Evolutionary conservation across 2,797 vertebrate species (phyloP).

Genomic region (Vireo griseus): DNA sequence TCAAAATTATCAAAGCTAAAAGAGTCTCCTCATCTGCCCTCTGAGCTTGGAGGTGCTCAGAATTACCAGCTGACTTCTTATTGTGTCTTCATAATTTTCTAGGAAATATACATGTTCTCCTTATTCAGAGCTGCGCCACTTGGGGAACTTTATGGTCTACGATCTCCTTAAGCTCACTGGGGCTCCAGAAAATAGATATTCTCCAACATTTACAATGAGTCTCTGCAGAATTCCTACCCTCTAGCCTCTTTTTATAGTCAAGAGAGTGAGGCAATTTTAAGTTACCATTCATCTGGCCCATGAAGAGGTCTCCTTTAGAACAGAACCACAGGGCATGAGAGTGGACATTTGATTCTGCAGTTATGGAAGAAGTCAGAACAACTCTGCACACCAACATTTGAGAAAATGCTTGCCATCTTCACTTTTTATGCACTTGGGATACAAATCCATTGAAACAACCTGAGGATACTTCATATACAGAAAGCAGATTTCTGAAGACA

Average conservation of each 20-base stretch:
- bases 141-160: background rate
- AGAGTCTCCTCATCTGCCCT: background rate
- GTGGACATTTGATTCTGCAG: background rate
- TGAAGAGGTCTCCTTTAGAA: background rate
- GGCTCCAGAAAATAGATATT: background rate
- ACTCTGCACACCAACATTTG: background rate
- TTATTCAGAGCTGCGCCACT: background rate
- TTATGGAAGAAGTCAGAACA: background rate
- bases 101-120: background rate
- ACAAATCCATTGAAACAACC: background rate
- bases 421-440: background rate
- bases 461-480: background rate
- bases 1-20: background rate
- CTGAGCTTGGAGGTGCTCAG: background rate
- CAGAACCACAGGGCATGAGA: background rate
- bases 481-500: background rate
- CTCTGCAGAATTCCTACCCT: background rate
- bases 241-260: background rate
- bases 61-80: background rate
- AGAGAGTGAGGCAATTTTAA: background rate
- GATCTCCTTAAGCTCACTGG: background rate
- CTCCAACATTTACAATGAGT: background rate
- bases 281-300: background rate
- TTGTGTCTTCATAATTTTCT: background rate
- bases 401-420: background rate